Evolutionary conservation across 2,888 invertebrate genomes (phyloP), one percentile per base, ranked within the genome.

Genomic region (Stenoptilia bipunctidactyla): DNA sequence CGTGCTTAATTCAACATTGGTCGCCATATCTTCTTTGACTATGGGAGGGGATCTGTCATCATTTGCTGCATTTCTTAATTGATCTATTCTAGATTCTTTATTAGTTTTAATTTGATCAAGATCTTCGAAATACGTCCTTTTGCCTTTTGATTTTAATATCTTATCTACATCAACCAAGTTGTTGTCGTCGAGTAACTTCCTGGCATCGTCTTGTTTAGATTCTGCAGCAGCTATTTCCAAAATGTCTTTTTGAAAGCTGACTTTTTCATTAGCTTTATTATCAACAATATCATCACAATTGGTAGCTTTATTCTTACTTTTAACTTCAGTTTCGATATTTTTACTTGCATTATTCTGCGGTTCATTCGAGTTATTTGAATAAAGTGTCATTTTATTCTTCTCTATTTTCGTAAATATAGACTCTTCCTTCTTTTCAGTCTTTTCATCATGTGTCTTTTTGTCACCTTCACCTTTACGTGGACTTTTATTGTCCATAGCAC

Each of bases 31-130:
- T 4, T 77, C 75, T 55, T 64, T 70, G 0, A 72, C 64, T 27
- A 76, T 73, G 0, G 74, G 70, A 0, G 75, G 73, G 2, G 76
- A 77, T 37, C 71, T 56, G 8, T 66, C 55, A 8, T 61, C 53
- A 36, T 48, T 45, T 0, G 58, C 35, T 38, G 40, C 15, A 35
- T 49, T 39, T 37, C 14, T 27, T 25, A 35, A 15, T 44, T 45
- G 37, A 30, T 15, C 15, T 13, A 41, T 5, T 2, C 30, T 4
- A 4, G 30, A 13, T 20, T 45, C 52, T 25, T 56, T 58, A 43
- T 53, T 55, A 13, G 41, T 20, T 8, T 3, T 20, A 20, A 20
- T 8, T 37, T 48, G 51, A 40, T 53, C 48, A 12, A 61, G 56
- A 42, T 69, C 63, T 45, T 71, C 65, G 42, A 71, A 69, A 45